phyloP scores from a whole-genome alignment of 1,140 invertebrate species.

The Megathymus violae region DNA sequence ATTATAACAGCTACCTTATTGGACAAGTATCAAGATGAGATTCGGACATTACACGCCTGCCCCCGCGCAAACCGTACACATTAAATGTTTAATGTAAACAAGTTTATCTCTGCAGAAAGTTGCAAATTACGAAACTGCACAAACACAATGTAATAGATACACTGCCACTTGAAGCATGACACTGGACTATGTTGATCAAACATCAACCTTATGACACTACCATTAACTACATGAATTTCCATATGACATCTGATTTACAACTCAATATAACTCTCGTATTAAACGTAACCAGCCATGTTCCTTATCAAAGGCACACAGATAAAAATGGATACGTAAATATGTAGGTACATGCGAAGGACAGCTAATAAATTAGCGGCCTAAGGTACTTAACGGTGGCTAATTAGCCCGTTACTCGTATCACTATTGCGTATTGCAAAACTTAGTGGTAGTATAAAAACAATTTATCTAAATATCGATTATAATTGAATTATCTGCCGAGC shows the following conservation, averaged over 20 bases:
- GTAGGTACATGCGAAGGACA: too few species aligned
- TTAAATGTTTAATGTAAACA: slow-evolving; percentile 14
- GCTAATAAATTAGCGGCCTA: too few species aligned
- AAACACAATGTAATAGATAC: slow-evolving; percentile 14
- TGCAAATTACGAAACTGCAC: slow-evolving; percentile 12
- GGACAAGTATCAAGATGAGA: too few species aligned
- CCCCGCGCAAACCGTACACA: too few species aligned
- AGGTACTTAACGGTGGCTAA: too few species aligned
- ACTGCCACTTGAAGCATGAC: background rate
- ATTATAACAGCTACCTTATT: too few species aligned
- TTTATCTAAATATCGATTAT: too few species aligned
- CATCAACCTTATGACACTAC: background rate
- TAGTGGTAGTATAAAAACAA: too few species aligned
- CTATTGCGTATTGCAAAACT: too few species aligned
- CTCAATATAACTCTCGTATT: slow-evolving; percentile 13
- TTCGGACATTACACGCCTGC: too few species aligned
- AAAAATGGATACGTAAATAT: slow-evolving; percentile 3
- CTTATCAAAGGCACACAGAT: slow-evolving; percentile 25
- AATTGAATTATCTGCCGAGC: too few species aligned
- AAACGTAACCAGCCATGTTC: slow-evolving; percentile 17
- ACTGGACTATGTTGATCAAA: background rate
- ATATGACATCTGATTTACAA: background rate
- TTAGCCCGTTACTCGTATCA: too few species aligned
- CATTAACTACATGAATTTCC: background rate
- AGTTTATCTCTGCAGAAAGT: slow-evolving; percentile 18